Conservation (phyloP, 2,888 invertebrate genomes). For the Agapostemon virescens region DNA sequence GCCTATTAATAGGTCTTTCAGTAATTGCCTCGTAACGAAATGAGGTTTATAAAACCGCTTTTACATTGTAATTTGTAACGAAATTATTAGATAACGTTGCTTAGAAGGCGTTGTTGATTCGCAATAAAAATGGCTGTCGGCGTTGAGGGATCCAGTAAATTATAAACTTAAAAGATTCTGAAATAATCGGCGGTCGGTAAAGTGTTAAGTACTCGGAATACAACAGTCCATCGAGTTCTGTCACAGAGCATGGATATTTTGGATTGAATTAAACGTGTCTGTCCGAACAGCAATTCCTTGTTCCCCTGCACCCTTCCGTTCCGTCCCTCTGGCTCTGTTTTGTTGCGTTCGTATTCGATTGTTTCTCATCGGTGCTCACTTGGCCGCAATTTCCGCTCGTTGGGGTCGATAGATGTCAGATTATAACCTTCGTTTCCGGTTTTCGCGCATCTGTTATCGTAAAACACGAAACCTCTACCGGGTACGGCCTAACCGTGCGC, state of each 20-base stretch:
- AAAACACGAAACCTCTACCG: constrained; percentile 17
- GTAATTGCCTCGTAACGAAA: too few species aligned
- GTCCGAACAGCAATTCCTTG: constrained; percentile 26
- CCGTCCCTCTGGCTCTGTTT: constrained; percentile 64
- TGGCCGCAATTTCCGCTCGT: constrained; percentile 73
- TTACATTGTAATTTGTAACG: too few species aligned
- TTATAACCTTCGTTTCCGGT: constrained; percentile 70
- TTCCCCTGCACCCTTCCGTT: constrained; percentile 62
- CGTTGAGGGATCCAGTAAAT: too few species aligned
- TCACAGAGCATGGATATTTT: neutral
- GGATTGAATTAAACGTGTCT: neutral
- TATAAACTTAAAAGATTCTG: too few species aligned
- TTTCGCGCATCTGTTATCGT: constrained; percentile 61
- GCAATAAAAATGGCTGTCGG: too few species aligned
- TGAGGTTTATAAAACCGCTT: too few species aligned
- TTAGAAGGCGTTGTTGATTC: too few species aligned
- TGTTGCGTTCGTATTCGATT: constrained; percentile 71
- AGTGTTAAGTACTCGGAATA: too few species aligned
- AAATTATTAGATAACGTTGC: too few species aligned
- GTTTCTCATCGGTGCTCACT: constrained; percentile 68
- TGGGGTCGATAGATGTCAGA: constrained; percentile 64
- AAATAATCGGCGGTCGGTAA: too few species aligned
- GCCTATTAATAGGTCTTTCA: too few species aligned
- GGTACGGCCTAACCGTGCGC: neutral
- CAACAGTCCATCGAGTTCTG: neutral